Conservation (phyloP, 2,888 invertebrate species). For the Myopa tessellatipennis region DNA sequence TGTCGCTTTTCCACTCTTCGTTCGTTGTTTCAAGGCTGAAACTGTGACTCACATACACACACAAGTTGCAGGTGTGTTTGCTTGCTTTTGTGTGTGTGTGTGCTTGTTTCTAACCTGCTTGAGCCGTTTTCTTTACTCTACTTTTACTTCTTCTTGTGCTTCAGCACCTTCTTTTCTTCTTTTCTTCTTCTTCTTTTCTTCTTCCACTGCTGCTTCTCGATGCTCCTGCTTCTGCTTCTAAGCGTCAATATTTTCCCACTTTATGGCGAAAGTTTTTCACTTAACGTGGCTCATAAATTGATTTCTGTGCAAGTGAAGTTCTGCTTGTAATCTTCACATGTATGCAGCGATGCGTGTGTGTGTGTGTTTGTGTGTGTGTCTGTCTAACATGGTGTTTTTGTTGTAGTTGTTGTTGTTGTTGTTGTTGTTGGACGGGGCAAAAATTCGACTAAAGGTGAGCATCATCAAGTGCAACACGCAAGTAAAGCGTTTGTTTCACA, state of each 20-base stretch:
- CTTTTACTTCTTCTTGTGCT: not conserved
- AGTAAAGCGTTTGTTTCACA: not conserved
- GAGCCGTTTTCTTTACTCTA: too few species aligned
- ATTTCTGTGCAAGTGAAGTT: slow-evolving; percentile 45
- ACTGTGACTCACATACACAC: too few species aligned
- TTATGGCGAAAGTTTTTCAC: slow-evolving; percentile 56
- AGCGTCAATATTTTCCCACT: slow-evolving; percentile 46
- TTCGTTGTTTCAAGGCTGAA: too few species aligned
- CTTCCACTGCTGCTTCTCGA: too few species aligned
- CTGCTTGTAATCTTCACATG: not conserved
- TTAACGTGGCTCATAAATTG: slow-evolving; percentile 55
- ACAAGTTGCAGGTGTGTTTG: too few species aligned
- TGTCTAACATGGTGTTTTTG: too few species aligned
- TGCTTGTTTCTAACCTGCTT: too few species aligned
- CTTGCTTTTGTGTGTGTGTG: too few species aligned
- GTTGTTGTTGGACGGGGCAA: not conserved
- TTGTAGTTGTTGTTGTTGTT: not conserved
- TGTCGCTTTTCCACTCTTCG: too few species aligned
- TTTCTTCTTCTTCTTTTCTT: not conserved
- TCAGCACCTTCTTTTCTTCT: not conserved
- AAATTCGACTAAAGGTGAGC: slow-evolving; percentile 2
- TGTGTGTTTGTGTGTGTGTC: not conserved
- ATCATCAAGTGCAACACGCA: not conserved
- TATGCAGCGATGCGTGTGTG: not conserved
- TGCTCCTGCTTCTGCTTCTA: not conserved